Percentiles rank a stretch among this genome's conserved stretches.
These are phyloP conservation scores for Heliconius cydno DNA, from an alignment of 2,888 invertebrate genomes.

Conservation along the genomic window DNA sequence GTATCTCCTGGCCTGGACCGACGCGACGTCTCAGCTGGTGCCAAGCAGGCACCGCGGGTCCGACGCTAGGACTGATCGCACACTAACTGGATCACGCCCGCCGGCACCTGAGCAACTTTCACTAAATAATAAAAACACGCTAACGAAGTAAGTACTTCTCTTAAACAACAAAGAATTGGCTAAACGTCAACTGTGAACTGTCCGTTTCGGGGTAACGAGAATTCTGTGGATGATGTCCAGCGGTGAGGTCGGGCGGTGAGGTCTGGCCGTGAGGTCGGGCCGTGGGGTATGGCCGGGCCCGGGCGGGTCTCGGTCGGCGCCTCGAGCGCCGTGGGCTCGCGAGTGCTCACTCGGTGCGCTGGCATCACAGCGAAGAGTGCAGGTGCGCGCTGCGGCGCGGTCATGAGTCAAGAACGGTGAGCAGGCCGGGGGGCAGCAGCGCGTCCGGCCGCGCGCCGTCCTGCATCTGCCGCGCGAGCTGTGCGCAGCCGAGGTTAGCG, in stretches of 20 bases:
- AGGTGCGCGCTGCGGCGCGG: slow-evolving; percentile 74
- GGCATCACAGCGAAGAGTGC: slow-evolving; percentile 71
- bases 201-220: slow-evolving; percentile 65
- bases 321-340: slow-evolving; percentile 63
- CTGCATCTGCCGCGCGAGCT: slow-evolving; percentile 74
- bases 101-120: slow-evolving; percentile 82
- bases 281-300: slow-evolving; percentile 47
- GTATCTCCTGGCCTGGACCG: slow-evolving; percentile 52
- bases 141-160: slow-evolving; percentile 79
- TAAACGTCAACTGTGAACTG: slow-evolving; percentile 70
- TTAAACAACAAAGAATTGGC: slow-evolving; percentile 77
- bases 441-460: slow-evolving; percentile 65
- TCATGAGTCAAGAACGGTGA: slow-evolving; percentile 81
- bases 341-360: slow-evolving; percentile 61
- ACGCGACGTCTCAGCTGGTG: slow-evolving; percentile 59
- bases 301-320: slow-evolving; percentile 58
- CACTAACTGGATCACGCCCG: slow-evolving; percentile 80
- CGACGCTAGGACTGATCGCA: slow-evolving; percentile 66
- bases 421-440: slow-evolving; percentile 73
- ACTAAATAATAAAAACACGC: slow-evolving; percentile 78
- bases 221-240: slow-evolving; percentile 55
- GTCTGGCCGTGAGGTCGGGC: slow-evolving; percentile 51
- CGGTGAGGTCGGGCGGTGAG: slow-evolving; percentile 51
- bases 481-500: slow-evolving; percentile 79
- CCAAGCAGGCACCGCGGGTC: slow-evolving; percentile 58